Conservation (phyloP, 2,888 invertebrate species). For the Micoletzkya japonica region DNA sequence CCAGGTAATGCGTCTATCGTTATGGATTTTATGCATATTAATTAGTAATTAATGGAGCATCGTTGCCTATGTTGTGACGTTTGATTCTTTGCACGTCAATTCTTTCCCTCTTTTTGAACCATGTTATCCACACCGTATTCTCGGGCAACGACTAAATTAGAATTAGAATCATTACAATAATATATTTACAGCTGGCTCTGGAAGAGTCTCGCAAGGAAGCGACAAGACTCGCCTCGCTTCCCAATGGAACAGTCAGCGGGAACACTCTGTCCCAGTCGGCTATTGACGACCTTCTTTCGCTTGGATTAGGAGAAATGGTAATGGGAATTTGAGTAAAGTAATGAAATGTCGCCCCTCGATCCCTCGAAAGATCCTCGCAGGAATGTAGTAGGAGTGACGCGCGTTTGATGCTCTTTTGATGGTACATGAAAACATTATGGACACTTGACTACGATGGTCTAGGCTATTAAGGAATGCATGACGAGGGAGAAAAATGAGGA, state of each 20-base stretch:
- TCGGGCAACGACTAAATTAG: too few species aligned
- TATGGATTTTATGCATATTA: background rate
- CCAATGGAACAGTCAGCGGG: constrained; percentile 40
- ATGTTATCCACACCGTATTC: background rate
- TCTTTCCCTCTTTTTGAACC: background rate
- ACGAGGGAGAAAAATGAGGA: too few species aligned
- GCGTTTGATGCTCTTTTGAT: too few species aligned
- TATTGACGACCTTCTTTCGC: constrained; percentile 58
- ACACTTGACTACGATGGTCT: background rate
- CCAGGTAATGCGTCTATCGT: too few species aligned
- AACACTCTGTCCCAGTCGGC: constrained; percentile 45
- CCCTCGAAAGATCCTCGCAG: too few species aligned
- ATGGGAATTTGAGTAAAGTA: too few species aligned
- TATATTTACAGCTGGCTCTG: constrained; percentile 47
- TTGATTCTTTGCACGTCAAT: background rate
- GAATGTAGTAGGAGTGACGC: too few species aligned
- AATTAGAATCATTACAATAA: too few species aligned
- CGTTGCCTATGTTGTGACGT: background rate
- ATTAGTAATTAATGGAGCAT: background rate
- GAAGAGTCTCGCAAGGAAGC: constrained; percentile 54
- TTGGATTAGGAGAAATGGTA: constrained; percentile 52
- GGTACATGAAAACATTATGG: background rate
- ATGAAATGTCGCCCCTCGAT: too few species aligned
- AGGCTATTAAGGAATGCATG: too few species aligned
- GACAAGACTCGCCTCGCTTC: constrained; percentile 39